phyloP scores from a whole-genome alignment of 2,113 vertebrate genomes.

The Neofelis nebulosa region DNA sequence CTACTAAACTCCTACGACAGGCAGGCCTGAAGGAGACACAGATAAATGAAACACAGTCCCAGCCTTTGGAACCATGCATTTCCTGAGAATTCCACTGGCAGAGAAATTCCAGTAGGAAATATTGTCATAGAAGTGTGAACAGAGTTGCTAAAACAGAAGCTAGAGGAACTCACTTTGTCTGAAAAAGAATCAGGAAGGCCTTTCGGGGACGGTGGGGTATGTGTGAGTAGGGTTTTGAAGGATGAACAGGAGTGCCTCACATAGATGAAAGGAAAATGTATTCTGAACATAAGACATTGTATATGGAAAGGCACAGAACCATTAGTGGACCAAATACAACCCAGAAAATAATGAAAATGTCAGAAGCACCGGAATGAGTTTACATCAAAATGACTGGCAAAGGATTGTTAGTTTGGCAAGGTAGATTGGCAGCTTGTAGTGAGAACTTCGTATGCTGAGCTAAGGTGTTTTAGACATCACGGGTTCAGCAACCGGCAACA shows the following conservation, averaged over 20 bases:
- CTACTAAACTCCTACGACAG: background rate
- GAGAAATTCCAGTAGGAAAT: background rate
- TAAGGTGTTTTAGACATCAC: background rate
- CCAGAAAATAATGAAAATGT: background rate
- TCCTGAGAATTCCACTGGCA: background rate
- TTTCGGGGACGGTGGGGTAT: fast-evolving
- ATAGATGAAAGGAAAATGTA: background rate
- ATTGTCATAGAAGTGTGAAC: background rate
- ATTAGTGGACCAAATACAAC: background rate
- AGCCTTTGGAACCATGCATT: background rate
- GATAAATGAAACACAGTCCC: background rate
- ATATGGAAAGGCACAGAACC: background rate
- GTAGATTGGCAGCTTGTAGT: too few relatives aligned
- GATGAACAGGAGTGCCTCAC: background rate
- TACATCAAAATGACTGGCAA: background rate
- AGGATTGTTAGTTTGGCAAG: background rate
- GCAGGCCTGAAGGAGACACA: background rate
- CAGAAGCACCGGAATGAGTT: background rate
- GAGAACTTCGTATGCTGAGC: background rate
- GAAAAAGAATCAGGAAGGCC: background rate
- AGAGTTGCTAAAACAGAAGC: background rate
- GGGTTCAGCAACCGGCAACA: background rate
- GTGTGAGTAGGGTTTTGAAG: background rate
- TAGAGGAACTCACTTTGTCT: background rate
- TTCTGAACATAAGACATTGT: background rate